Conservation (phyloP, 2,888 invertebrate genomes). For the Andrena chrysosceles region DNA sequence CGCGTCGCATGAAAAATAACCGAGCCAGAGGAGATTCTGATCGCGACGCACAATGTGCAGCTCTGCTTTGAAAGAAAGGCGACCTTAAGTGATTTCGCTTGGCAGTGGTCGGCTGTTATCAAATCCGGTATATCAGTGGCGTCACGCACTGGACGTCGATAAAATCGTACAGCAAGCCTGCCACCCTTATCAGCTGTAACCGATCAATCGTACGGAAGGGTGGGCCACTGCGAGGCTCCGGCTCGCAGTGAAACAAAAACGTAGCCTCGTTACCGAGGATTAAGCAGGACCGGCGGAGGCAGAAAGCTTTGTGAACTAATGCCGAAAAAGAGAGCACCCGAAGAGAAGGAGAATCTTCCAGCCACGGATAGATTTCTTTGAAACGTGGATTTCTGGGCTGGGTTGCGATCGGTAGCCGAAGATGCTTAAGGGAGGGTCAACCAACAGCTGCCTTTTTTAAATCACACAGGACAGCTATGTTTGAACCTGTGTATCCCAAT, state of each 20-base stretch:
- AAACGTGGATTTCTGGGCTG: constrained; percentile 53
- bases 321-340: constrained; percentile 25
- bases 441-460: constrained; percentile 33
- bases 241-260: constrained; percentile 68
- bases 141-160: constrained; percentile 63
- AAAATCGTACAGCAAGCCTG: constrained; percentile 63
- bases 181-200: constrained; percentile 57
- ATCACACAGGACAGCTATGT: constrained; percentile 25
- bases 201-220: constrained; percentile 65
- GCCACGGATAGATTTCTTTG: constrained; percentile 57
- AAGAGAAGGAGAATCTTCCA: constrained; percentile 31
- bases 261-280: constrained; percentile 68
- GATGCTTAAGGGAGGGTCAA: constrained; percentile 22
- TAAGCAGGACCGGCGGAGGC: constrained; percentile 55
- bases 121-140: constrained; percentile 58
- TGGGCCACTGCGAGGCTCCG: constrained; percentile 44
- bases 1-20: not conserved
- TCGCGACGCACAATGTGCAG: not conserved
- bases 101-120: constrained; percentile 55
- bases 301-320: constrained; percentile 62
- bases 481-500: too few species aligned
- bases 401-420: constrained; percentile 41
- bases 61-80: constrained; percentile 47
- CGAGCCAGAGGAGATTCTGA: not conserved
- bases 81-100: constrained; percentile 59